phyloP scores from a whole-genome alignment of 2,888 invertebrate genomes.

The Plebejus argus region DNA sequence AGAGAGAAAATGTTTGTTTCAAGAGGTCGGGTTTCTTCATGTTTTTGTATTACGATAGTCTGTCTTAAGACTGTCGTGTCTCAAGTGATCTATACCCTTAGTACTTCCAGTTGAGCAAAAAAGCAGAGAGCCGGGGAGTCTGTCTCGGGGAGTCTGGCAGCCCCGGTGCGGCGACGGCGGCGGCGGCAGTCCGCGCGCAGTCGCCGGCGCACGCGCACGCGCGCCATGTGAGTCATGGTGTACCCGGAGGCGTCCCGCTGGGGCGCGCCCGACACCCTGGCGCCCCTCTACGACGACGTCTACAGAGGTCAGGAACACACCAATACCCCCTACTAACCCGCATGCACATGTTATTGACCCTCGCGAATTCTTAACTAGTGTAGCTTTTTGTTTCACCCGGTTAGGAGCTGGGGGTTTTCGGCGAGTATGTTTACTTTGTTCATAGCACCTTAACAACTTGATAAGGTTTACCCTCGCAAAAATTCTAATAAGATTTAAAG shows the following conservation, averaged over 20 bases:
- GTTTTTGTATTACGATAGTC: background rate
- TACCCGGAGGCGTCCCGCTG: slow-evolving; percentile 83
- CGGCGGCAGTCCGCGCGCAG: slow-evolving; percentile 65
- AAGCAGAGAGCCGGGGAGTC: slow-evolving; percentile 19
- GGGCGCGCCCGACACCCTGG: slow-evolving; percentile 83
- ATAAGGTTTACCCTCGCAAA: background rate
- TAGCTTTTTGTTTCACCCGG: background rate
- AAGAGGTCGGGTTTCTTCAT: too few species aligned
- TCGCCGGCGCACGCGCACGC: slow-evolving; percentile 69
- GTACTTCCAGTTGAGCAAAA: background rate
- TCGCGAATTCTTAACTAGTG: background rate
- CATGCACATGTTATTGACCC: slow-evolving; percentile 12
- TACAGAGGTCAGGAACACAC: slow-evolving; percentile 80
- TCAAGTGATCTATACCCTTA: background rate
- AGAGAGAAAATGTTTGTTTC: too few species aligned
- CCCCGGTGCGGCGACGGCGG: slow-evolving; percentile 33
- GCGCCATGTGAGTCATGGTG: slow-evolving; percentile 68
- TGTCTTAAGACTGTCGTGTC: background rate
- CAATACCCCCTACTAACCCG: slow-evolving; percentile 33
- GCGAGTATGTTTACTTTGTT: background rate
- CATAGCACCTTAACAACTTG: background rate
- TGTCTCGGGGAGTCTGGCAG: slow-evolving; percentile 23
- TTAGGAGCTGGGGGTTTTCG: background rate
- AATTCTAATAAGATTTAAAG: background rate
- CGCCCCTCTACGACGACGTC: slow-evolving; percentile 84